These are phyloP conservation scores for Drosophila melanica DNA, from an alignment of 1,140 invertebrate genomes.

Conservation along the genomic window DNA sequence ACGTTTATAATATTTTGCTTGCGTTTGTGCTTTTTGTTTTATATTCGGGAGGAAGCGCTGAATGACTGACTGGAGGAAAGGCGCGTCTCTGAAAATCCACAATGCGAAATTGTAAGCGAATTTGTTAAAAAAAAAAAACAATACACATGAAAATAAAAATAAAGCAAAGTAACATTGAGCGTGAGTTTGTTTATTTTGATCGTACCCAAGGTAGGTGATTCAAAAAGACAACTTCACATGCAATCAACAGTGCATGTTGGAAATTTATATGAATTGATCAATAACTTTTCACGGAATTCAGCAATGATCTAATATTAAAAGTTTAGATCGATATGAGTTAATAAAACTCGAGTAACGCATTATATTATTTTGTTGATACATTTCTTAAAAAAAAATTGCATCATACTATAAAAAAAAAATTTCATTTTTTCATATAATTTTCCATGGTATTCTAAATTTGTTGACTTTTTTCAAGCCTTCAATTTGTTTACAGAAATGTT, in stretches of 20 bases:
- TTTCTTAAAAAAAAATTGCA: too few relatives aligned
- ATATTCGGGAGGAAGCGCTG: slow-evolving; percentile 16
- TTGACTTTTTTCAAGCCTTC: too few relatives aligned
- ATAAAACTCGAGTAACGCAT: too few relatives aligned
- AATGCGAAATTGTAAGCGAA: slow-evolving; percentile 35
- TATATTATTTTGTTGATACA: not conserved
- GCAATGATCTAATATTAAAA: too few relatives aligned
- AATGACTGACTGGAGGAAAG: slow-evolving; percentile 29
- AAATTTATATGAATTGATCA: too few relatives aligned
- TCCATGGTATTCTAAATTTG: too few relatives aligned
- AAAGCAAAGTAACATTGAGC: slow-evolving; percentile 1
- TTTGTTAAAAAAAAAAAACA: slow-evolving; percentile 17
- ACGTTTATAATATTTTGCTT: slow-evolving; percentile 65
- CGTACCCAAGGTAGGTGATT: slow-evolving; percentile 1
- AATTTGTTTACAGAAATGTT: too few relatives aligned
- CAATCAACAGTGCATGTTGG: not conserved
- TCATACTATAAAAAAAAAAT: too few relatives aligned
- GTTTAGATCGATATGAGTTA: too few relatives aligned
- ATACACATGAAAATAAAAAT: slow-evolving; percentile 11
- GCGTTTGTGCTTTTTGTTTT: slow-evolving; percentile 36
- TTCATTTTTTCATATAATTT: too few relatives aligned
- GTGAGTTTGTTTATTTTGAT: slow-evolving; percentile 32
- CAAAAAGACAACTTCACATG: not conserved
- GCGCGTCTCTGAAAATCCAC: slow-evolving; percentile 22
- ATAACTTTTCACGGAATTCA: not conserved